Percentiles rank a stretch among this genome's conserved stretches.
These are phyloP conservation scores for Colistium nudipinnis DNA, from an alignment of 2,113 vertebrate species.

Conservation along the genomic window DNA sequence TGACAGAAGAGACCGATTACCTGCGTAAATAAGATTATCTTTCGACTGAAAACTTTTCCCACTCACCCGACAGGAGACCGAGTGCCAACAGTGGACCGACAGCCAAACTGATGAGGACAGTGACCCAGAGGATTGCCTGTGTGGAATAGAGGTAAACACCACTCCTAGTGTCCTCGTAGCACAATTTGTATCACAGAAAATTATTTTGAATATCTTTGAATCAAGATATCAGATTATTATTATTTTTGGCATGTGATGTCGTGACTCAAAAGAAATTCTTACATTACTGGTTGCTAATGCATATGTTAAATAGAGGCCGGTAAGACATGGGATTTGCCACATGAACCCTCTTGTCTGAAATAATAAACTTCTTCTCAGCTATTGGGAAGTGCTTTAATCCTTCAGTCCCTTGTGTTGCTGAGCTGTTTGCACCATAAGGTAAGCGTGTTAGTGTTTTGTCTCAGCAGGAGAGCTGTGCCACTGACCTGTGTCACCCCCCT, in stretches of 20 bases:
- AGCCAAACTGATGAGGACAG: slow-evolving; percentile 89
- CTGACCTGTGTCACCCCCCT: slow-evolving; percentile 87
- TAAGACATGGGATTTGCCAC: too few relatives aligned
- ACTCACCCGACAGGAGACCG: slow-evolving; percentile 83
- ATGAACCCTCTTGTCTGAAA: not conserved
- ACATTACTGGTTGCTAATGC: too few relatives aligned
- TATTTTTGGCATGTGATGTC: not conserved
- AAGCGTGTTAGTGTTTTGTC: slow-evolving; percentile 57
- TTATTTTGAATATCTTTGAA: not conserved
- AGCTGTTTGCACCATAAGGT: slow-evolving; percentile 33
- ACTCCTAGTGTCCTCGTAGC: not conserved
- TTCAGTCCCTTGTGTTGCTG: slow-evolving; percentile 20
- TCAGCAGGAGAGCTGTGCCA: slow-evolving; percentile 83
- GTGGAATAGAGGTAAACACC: slow-evolving; percentile 85
- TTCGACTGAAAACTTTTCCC: slow-evolving; percentile 15
- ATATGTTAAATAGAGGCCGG: too few relatives aligned
- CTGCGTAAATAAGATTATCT: slow-evolving; percentile 13
- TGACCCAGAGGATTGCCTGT: slow-evolving; percentile 88
- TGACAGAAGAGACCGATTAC: slow-evolving; percentile 7
- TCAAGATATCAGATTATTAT: not conserved
- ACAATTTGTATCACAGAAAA: not conserved
- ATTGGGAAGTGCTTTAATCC: slow-evolving; percentile 27
- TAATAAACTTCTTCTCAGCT: not conserved
- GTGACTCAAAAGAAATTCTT: not conserved
- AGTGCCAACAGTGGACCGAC: slow-evolving; percentile 87